Evolutionary conservation across 1,140 invertebrate species (phyloP).

Genomic region (Alviniconcha marisindica): DNA sequence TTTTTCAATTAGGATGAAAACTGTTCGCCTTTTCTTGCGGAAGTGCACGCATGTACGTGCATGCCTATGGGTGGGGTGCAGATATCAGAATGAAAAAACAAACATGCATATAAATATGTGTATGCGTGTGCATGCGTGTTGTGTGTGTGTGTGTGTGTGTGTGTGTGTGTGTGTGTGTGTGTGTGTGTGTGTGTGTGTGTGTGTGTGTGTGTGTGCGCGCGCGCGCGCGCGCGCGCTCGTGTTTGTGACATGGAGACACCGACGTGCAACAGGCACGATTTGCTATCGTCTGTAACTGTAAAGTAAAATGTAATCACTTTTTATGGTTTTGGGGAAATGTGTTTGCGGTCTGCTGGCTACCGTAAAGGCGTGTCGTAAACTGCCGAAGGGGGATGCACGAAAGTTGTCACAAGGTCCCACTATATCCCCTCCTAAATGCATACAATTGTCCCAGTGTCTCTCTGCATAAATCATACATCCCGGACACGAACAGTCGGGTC

Average conservation of each 20-base stretch:
- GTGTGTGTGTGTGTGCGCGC: neutral
- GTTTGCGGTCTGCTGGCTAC: neutral
- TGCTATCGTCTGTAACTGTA: too few relatives aligned
- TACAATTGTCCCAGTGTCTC: neutral
- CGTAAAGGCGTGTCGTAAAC: neutral
- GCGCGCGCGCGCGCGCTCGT: neutral
- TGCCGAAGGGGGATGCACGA: neutral
- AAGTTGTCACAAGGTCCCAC: neutral
- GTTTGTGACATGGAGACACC: neutral
- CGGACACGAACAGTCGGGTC: too few relatives aligned
- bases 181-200: neutral
- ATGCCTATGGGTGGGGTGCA: too few relatives aligned
- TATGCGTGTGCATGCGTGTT: too few relatives aligned
- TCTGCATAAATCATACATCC: neutral
- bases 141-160: neutral
- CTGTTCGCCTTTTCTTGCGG: too few relatives aligned
- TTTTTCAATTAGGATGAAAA: too few relatives aligned
- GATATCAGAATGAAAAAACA: too few relatives aligned
- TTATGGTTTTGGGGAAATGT: too few relatives aligned
- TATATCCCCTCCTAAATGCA: neutral
- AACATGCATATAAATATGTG: too few relatives aligned
- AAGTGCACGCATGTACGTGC: too few relatives aligned
- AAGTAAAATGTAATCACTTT: too few relatives aligned
- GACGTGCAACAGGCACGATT: neutral
- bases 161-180: slow-evolving; percentile 5